Evolutionary conservation across 2,113 vertebrate species (phyloP), one percentile per base, ranked within the genome.

Genomic region (Bolborhynchus lineola): DNA sequence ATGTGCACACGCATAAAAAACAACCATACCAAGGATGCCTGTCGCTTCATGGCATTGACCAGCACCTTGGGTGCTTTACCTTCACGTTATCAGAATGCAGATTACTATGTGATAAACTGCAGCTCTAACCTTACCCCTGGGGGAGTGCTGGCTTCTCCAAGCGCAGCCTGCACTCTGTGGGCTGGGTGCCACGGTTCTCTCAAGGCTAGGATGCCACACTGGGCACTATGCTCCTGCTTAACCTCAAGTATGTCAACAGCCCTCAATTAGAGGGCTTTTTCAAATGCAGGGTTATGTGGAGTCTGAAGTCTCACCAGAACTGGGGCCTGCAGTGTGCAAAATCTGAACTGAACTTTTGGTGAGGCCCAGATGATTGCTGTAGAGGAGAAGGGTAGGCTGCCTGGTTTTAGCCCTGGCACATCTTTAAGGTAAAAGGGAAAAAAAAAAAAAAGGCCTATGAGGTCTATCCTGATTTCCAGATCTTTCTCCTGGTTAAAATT

Each of bases 41-140:
- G 24, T 63, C 2, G 0, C 55, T 65, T 63, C 1, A 0, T 46
- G 39, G 37, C 5, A 0, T 46, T 49, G 81, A 21, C 37, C 0
- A 0, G 60, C 50, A 3, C 50, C 17, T 37, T 0, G 0, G 33
- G 19, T n/a, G n/a, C n/a, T 78, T 74, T 70, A 7, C 50, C 18
- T 88, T 86, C 55, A 9, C 35, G n/a, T 13, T 18, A 28, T 12
- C 20, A 29, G 68, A 35, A 2, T 65, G 49, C 16, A 24, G 31
- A 28, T 16, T 41, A 28, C 18, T 37, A 5, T 10, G 23, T 53
- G 65, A 63, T 47, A 5, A 47, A 37, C 65, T n/a, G 16, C 37
- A 50, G 65, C 37, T 11, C 55, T 41, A 37, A 6, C 62, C 52
- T 85, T 50, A 10, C 13, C 26, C 13, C 39, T 49, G 13, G 50